These are phyloP conservation scores for Hydraecia micacea DNA, from an alignment of 2,888 invertebrate species.

Conservation along the genomic window DNA sequence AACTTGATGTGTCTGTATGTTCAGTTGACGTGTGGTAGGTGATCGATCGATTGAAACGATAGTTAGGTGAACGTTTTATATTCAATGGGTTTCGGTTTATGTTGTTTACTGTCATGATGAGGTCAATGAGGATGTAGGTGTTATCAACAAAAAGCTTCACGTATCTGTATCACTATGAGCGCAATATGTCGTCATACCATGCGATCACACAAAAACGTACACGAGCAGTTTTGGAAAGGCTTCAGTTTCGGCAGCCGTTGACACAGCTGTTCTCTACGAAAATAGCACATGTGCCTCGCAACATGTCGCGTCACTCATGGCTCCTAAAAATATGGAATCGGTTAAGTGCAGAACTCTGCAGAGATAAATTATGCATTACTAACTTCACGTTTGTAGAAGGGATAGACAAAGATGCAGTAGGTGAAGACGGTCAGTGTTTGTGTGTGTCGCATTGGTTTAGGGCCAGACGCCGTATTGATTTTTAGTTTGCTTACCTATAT, in stretches of 20 bases:
- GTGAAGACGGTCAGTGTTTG: background rate
- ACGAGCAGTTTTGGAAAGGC: conserved; percentile 23
- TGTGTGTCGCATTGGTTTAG: background rate
- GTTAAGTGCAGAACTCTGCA: conserved; percentile 3
- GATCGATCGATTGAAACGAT: conserved; percentile 13
- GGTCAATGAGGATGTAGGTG: background rate
- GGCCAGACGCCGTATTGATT: background rate
- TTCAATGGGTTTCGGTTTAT: conserved; percentile 11
- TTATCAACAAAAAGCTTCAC: background rate
- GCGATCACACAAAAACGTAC: conserved; percentile 1
- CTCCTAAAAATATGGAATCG: conserved; percentile 15
- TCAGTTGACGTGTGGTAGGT: conserved; percentile 15
- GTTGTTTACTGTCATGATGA: background rate
- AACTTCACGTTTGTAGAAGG: background rate
- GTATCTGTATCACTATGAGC: background rate
- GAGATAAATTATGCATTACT: conserved; percentile 20
- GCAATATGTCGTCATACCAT: conserved; percentile 15
- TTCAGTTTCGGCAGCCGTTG: conserved; percentile 31
- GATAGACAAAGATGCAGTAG: background rate
- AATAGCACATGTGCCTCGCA: conserved; percentile 32
- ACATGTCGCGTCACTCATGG: background rate
- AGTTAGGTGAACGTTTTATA: conserved; percentile 14
- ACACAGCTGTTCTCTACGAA: conserved; percentile 40
- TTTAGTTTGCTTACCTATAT: background rate
- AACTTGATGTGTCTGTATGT: conserved; percentile 21